These are phyloP conservation scores for Montipora capitata DNA, from an alignment of 92 coral and sea anemone species.

Conservation along the genomic window DNA sequence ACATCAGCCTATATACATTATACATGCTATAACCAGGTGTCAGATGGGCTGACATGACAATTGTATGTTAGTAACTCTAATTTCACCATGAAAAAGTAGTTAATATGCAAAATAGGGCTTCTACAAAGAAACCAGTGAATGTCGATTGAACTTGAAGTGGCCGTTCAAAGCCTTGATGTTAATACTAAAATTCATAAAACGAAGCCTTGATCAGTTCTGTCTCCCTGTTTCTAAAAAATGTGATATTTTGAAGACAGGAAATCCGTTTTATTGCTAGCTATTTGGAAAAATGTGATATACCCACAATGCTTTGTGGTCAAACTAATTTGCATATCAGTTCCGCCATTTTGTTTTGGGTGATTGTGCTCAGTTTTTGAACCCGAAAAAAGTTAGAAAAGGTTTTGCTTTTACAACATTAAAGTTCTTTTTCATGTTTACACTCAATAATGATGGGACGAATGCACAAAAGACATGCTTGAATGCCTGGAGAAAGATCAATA, in stretches of 20 bases:
- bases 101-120: slow-evolving; percentile 42
- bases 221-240: slow-evolving; percentile 48
- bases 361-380: slow-evolving; percentile 27
- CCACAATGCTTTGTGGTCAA: slow-evolving; percentile 43
- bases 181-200: slow-evolving; percentile 35
- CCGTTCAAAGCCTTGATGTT: slow-evolving; percentile 47
- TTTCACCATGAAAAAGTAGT: slow-evolving; percentile 38
- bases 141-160: slow-evolving; percentile 37
- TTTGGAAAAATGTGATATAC: slow-evolving; percentile 47
- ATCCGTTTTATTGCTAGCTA: slow-evolving; percentile 8
- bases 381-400: slow-evolving; percentile 31
- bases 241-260: slow-evolving; percentile 31
- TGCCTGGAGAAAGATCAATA: slow-evolving; percentile 42
- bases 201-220: slow-evolving; percentile 21
- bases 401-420: slow-evolving; percentile 31
- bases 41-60: slow-evolving; percentile 33
- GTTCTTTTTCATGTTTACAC: slow-evolving; percentile 35
- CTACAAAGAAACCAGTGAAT: slow-evolving; percentile 44
- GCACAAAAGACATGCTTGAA: slow-evolving; percentile 27
- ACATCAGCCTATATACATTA: slow-evolving; percentile 34
- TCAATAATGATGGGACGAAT: slow-evolving; percentile 49
- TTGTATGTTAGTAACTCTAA: slow-evolving; percentile 36
- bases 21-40: slow-evolving; percentile 33
- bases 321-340: slow-evolving; percentile 56
- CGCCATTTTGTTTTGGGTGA: slow-evolving; percentile 25